A percentile compares a stretch with the other conserved stretches of the same genome.
These are phyloP conservation scores for Leptopilina drosophilae DNA, from an alignment of 2,888 invertebrate species.

Conservation along the genomic window DNA sequence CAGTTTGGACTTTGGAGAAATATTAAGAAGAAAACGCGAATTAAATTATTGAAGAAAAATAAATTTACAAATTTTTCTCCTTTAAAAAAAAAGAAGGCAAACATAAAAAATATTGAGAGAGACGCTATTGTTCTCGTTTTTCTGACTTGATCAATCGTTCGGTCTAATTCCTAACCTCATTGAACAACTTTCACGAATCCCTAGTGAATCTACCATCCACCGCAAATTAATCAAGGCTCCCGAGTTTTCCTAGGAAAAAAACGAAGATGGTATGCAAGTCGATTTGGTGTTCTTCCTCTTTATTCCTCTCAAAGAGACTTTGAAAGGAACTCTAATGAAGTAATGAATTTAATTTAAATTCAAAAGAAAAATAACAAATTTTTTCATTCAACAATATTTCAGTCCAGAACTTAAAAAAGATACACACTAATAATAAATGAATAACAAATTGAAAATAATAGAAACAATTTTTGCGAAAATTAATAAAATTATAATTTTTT, in stretches of 20 bases:
- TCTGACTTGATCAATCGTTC: conserved; percentile 33
- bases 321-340: conserved; percentile 11
- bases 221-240: conserved; percentile 37
- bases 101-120: neutral
- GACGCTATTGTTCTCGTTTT: conserved; percentile 24
- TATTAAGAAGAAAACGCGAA: neutral
- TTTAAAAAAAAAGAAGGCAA: neutral
- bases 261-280: conserved; percentile 33
- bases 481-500: too few species aligned
- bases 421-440: too few species aligned
- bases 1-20: too few species aligned
- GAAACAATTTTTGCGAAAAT: too few species aligned
- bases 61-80: neutral
- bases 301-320: conserved; percentile 19
- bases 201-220: conserved; percentile 34
- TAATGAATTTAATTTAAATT: conserved; percentile 13
- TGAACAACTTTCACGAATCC: conserved; percentile 27
- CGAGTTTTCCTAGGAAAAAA: conserved; percentile 12
- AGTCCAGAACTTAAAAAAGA: too few species aligned
- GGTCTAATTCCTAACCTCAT: conserved; percentile 39
- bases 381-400: neutral
- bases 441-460: too few species aligned
- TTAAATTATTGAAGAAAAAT: neutral
- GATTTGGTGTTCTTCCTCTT: conserved; percentile 22
- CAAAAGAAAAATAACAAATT: neutral